Evolutionary conservation across 1,140 invertebrate species (phyloP).

Genomic region (Drosophila sechellia): DNA sequence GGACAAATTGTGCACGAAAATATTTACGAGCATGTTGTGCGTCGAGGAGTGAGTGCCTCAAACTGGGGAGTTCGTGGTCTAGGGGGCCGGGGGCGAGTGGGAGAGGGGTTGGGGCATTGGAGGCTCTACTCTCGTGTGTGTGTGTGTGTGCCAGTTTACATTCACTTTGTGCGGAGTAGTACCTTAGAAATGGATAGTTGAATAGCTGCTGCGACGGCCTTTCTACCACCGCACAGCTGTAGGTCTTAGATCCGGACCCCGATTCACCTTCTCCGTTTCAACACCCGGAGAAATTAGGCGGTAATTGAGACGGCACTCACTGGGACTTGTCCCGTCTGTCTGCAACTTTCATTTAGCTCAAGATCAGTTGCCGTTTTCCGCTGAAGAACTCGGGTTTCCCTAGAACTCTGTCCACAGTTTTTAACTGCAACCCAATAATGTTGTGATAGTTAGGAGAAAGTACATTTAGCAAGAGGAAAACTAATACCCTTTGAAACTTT

Average conservation of each 20-base stretch:
- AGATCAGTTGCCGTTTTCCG: slow-evolving; percentile 3
- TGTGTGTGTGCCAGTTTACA: slow-evolving; percentile 78
- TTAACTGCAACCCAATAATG: not conserved
- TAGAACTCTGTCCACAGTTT: not conserved
- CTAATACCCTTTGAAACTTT: too few species aligned
- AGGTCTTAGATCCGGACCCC: slow-evolving; percentile 51
- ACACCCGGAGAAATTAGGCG: slow-evolving; percentile 44
- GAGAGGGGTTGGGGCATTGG: too few species aligned
- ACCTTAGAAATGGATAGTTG: slow-evolving; percentile 81
- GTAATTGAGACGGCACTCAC: slow-evolving; percentile 27
- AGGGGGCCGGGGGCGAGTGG: slow-evolving; percentile 2
- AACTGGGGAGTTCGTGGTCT: slow-evolving; percentile 4
- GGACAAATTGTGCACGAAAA: slow-evolving; percentile 81
- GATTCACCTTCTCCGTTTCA: slow-evolving; percentile 42
- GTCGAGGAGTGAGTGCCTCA: not conserved
- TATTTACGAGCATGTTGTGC: slow-evolving; percentile 75
- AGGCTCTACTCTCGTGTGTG: slow-evolving; percentile 17
- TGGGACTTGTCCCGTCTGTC: not conserved
- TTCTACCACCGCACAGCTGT: slow-evolving; percentile 68
- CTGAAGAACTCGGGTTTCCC: not conserved
- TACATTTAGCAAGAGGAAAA: not conserved
- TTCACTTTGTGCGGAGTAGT: slow-evolving; percentile 71
- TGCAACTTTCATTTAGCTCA: slow-evolving; percentile 12
- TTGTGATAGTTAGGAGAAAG: not conserved
- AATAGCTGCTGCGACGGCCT: slow-evolving; percentile 71